Evolutionary conservation across 2,888 invertebrate genomes (phyloP).

Genomic region (Macrosoma leucophasiata): DNA sequence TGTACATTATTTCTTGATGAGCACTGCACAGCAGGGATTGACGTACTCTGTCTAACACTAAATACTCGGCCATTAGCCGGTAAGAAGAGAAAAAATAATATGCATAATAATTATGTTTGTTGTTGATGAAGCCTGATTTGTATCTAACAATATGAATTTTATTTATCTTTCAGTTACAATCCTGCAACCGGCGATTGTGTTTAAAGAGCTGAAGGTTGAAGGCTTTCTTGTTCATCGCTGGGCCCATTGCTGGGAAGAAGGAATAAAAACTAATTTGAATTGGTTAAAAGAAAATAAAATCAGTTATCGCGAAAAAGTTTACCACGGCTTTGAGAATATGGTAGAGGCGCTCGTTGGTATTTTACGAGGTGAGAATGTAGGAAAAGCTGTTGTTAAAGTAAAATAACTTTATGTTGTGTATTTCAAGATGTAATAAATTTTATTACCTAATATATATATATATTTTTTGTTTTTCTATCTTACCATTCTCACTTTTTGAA

Average conservation of each 20-base stretch:
- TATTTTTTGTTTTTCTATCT: too few relatives aligned
- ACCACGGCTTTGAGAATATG: slow-evolving; percentile 84
- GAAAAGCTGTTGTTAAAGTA: slow-evolving; percentile 82
- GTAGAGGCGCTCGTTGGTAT: slow-evolving; percentile 81
- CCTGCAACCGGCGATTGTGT: slow-evolving; percentile 76
- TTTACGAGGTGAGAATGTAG: slow-evolving; percentile 79
- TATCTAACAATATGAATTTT: too few relatives aligned
- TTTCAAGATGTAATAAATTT: too few relatives aligned
- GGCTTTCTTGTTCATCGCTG: slow-evolving; percentile 78
- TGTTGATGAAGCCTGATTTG: too few relatives aligned
- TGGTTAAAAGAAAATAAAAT: slow-evolving; percentile 82
- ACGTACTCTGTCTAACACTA: too few relatives aligned
- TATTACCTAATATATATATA: too few relatives aligned
- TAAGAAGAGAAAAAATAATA: too few relatives aligned
- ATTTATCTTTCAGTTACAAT: slow-evolving; percentile 49
- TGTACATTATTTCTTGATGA: too few relatives aligned
- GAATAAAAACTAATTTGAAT: slow-evolving; percentile 76
- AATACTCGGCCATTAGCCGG: too few relatives aligned
- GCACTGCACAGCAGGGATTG: too few relatives aligned
- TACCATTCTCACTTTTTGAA: too few relatives aligned
- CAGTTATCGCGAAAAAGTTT: slow-evolving; percentile 80
- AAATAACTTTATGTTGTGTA: slow-evolving; percentile 33
- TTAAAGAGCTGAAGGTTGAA: slow-evolving; percentile 80
- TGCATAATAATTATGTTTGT: too few relatives aligned
- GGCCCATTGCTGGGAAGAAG: slow-evolving; percentile 77